phyloP scores from a whole-genome alignment of 2,113 vertebrate species.

The Corythoichthys haematopterus region DNA sequence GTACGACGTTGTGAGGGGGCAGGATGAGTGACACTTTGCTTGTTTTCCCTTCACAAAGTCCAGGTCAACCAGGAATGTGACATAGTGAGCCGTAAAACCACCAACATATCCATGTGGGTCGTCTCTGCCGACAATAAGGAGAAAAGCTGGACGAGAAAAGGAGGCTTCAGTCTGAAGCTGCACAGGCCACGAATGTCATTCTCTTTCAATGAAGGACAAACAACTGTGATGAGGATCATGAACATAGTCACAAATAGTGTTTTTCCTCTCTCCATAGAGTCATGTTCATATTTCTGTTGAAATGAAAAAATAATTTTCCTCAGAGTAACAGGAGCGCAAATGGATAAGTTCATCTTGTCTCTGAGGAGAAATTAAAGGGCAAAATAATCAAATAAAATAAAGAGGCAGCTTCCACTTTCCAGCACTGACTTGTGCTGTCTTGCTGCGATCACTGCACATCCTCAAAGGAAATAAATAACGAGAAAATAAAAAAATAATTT shows the following conservation, averaged over 20 bases:
- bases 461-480: conserved; percentile 57
- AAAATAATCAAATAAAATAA: conserved; percentile 40
- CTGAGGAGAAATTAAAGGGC: conserved; percentile 51
- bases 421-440: conserved; percentile 25
- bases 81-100: conserved; percentile 26
- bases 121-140: conserved; percentile 50
- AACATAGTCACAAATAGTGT: conserved; percentile 51
- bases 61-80: conserved; percentile 36
- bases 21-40: conserved; percentile 40
- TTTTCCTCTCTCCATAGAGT: conserved; percentile 34
- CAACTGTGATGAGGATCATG: conserved; percentile 52
- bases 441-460: conserved; percentile 46
- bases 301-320: conserved; percentile 34
- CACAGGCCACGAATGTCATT: conserved; percentile 45
- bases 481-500: conserved; percentile 68
- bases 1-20: conserved; percentile 44
- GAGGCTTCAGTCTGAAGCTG: conserved; percentile 44
- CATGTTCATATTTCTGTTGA: conserved; percentile 59
- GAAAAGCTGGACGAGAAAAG: conserved; percentile 45
- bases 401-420: conserved; percentile 25
- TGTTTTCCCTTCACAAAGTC: conserved; percentile 39
- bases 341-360: conserved; percentile 50
- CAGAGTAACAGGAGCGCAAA: conserved; percentile 56
- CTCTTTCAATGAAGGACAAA: conserved; percentile 56
- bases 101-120: conserved; percentile 20